Conservation (phyloP, 2,113 vertebrate genomes). For the Serilophus lunatus region DNA sequence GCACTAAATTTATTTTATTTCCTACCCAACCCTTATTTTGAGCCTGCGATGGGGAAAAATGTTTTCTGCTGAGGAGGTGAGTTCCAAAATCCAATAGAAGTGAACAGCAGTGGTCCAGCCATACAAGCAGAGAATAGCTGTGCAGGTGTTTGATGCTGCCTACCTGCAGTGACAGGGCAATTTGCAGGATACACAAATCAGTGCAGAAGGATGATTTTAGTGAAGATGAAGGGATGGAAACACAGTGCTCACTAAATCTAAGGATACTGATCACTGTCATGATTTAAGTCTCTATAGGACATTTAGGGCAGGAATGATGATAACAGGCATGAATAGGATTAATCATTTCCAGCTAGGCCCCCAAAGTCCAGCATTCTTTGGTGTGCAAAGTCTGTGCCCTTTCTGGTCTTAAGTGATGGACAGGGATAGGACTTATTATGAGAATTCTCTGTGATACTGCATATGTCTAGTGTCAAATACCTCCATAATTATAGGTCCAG, state of each 20-base stretch:
- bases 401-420: not conserved
- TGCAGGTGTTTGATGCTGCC: not conserved
- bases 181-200: not conserved
- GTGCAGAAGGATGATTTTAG: not conserved
- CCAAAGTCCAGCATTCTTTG: fast-evolving
- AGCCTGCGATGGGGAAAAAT: not conserved
- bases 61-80: not conserved
- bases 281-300: not conserved
- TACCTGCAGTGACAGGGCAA: not conserved
- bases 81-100: not conserved
- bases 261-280: not conserved
- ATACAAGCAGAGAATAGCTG: too few species aligned
- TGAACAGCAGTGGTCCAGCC: not conserved
- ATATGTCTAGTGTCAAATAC: not conserved
- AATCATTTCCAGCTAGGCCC: not conserved
- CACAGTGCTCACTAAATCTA: not conserved
- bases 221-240: not conserved
- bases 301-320: not conserved
- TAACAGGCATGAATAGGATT: not conserved
- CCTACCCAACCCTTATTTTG: not conserved
- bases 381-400: not conserved
- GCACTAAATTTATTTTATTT: not conserved
- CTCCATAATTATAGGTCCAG: not conserved
- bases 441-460: not conserved
- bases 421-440: not conserved